phyloP scores from a whole-genome alignment of 2,797 vertebrate genomes.

The Gambelia wislizenii region DNA sequence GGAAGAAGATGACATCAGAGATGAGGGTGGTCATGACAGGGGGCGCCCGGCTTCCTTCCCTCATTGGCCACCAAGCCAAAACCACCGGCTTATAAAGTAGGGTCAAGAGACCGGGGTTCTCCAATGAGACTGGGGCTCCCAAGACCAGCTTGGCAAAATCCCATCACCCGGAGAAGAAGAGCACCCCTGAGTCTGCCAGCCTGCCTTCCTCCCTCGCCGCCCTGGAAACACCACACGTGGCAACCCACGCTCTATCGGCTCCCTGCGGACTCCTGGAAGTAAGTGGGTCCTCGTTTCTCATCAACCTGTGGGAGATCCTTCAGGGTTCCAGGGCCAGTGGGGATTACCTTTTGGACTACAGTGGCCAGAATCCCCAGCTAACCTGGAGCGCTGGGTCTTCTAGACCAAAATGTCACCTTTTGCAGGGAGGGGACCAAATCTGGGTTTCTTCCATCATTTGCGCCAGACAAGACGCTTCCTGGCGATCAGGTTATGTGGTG shows the following conservation, averaged over 20 bases:
- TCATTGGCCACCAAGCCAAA: constrained; percentile 6
- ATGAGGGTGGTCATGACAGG: not conserved
- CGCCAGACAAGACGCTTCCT: too few species aligned
- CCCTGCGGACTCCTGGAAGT: not conserved
- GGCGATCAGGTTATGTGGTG: not conserved
- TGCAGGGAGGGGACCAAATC: too few species aligned
- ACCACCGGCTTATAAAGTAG: constrained; percentile 38
- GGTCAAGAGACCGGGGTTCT: not conserved
- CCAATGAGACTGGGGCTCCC: not conserved
- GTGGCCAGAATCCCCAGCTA: too few species aligned
- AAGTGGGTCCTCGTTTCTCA: not conserved
- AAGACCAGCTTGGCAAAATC: too few species aligned
- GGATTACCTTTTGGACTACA: too few species aligned
- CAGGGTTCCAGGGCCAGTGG: not conserved
- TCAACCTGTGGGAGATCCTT: not conserved
- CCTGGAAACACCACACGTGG: not conserved
- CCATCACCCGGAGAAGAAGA: not conserved
- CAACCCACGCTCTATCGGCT: not conserved
- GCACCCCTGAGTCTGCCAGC: not conserved
- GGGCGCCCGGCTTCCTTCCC: not conserved
- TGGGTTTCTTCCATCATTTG: too few species aligned
- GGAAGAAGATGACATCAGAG: constrained; percentile 27
- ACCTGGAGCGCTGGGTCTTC: too few species aligned
- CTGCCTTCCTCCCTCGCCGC: not conserved
- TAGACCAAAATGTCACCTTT: too few species aligned